These are phyloP conservation scores for Campaea margaritaria DNA, from an alignment of 2,888 invertebrate species.

Conservation along the genomic window DNA sequence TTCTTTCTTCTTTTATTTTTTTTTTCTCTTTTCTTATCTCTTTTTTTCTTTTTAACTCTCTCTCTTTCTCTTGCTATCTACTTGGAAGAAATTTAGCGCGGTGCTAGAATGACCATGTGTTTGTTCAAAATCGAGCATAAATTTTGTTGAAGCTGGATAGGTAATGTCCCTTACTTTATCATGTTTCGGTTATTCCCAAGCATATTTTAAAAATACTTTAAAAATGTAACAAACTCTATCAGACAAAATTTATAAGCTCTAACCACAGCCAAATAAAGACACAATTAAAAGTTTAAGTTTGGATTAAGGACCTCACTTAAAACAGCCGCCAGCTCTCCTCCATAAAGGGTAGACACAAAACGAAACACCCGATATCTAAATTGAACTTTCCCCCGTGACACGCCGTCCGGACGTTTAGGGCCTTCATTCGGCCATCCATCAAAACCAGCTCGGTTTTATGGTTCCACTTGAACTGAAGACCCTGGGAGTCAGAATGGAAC, in stretches of 20 bases:
- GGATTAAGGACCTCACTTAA: background rate
- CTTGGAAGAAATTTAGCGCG: too few species aligned
- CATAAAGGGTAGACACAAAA: conserved; percentile 64
- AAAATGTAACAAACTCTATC: too few species aligned
- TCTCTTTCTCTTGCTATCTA: too few species aligned
- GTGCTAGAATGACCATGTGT: too few species aligned
- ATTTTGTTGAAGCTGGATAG: too few species aligned
- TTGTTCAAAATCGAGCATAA: too few species aligned
- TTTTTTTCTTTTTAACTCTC: too few species aligned
- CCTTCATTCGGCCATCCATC: conserved; percentile 72
- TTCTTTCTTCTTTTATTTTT: too few species aligned
- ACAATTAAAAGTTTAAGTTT: background rate
- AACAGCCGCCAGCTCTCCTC: background rate
- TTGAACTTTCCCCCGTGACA: conserved; percentile 75
- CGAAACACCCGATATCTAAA: conserved; percentile 70
- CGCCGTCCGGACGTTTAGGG: conserved; percentile 54
- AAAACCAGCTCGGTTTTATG: conserved; percentile 37
- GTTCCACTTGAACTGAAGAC: conserved; percentile 22
- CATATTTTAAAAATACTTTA: too few species aligned
- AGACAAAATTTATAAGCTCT: background rate
- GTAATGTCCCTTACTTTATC: too few species aligned
- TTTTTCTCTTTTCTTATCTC: too few species aligned
- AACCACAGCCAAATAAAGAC: background rate
- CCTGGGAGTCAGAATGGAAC: conserved; percentile 4
- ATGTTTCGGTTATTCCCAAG: too few species aligned